A percentile compares a stretch with the other conserved stretches of the same genome.
phyloP scores from a whole-genome alignment of 2,797 vertebrate species.

The Miichthys miiuy region DNA sequence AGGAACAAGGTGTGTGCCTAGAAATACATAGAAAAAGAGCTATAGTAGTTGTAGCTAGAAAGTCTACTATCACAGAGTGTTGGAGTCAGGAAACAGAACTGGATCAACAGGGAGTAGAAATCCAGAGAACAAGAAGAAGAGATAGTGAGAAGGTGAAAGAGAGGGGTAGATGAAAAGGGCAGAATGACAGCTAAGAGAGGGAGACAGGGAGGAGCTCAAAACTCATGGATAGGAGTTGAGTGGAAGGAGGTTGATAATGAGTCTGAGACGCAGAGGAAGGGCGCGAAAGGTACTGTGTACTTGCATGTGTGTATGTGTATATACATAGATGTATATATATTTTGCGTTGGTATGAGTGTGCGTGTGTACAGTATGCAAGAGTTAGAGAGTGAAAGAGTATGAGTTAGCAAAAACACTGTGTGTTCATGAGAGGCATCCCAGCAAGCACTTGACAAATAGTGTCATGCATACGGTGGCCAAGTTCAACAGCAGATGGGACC shows the following conservation, averaged over 20 bases:
- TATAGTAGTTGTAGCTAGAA: slow-evolving; percentile 70
- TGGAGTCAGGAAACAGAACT: slow-evolving; percentile 78
- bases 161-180: slow-evolving; percentile 65
- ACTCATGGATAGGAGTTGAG: slow-evolving; percentile 67
- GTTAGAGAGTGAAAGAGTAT: slow-evolving; percentile 63
- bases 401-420: slow-evolving; percentile 67
- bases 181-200: slow-evolving; percentile 58
- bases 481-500: slow-evolving; percentile 4
- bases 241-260: slow-evolving; percentile 67
- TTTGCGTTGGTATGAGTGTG: slow-evolving; percentile 63
- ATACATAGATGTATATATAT: slow-evolving; percentile 47
- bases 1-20: slow-evolving; percentile 82
- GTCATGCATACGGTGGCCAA: slow-evolving; percentile 18
- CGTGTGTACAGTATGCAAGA: slow-evolving; percentile 78
- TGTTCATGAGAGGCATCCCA: slow-evolving; percentile 75
- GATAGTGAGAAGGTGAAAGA: slow-evolving; percentile 67
- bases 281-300: slow-evolving; percentile 52
- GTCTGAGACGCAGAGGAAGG: slow-evolving; percentile 59
- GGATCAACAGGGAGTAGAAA: slow-evolving; percentile 87
- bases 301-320: slow-evolving; percentile 51
- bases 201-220: slow-evolving; percentile 57
- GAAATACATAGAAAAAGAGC: slow-evolving; percentile 77
- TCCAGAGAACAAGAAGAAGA: slow-evolving; percentile 79
- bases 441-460: slow-evolving; percentile 68
- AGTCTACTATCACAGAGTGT: slow-evolving; percentile 76